Percentiles rank a stretch among this genome's conserved stretches.
Conservation (phyloP, 2,888 invertebrate genomes). For the Tridacna crocea region DNA sequence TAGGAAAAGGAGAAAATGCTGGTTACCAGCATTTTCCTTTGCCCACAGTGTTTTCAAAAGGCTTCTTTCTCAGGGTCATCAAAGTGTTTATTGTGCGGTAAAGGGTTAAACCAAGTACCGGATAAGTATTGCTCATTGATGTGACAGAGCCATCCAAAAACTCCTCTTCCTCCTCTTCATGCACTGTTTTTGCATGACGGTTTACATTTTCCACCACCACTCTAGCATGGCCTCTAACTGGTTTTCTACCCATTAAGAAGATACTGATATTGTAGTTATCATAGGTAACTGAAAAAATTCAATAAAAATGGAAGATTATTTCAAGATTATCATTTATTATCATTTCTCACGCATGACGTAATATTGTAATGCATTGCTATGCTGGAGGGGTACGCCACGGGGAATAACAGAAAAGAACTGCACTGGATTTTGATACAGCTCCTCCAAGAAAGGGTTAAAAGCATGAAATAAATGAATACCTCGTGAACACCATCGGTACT, state of each 20-base stretch:
- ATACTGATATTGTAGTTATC: too few species aligned
- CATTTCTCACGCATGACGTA: too few species aligned
- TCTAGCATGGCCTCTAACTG: slow-evolving; percentile 29
- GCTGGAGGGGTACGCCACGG: too few species aligned
- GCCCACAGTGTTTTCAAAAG: neutral
- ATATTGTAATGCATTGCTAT: too few species aligned
- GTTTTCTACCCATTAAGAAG: neutral
- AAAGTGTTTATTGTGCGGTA: neutral
- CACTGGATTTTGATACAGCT: too few species aligned
- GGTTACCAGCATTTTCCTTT: slow-evolving; percentile 2
- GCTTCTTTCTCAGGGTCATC: neutral
- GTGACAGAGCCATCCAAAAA: slow-evolving; percentile 39
- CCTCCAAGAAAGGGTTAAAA: too few species aligned
- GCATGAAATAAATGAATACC: too few species aligned
- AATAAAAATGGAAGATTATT: neutral
- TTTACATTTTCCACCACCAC: slow-evolving; percentile 41
- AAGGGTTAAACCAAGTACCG: slow-evolving; percentile 28
- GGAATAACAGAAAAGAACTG: too few species aligned
- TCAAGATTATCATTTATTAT: neutral
- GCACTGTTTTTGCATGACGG: neutral
- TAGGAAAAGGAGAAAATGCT: too few species aligned
- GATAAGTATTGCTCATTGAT: slow-evolving; percentile 43
- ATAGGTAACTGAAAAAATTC: neutral
- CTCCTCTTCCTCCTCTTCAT: slow-evolving; percentile 5
- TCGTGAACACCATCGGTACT: too few species aligned